Percentiles rank a stretch among this genome's conserved stretches.
These are phyloP conservation scores for Campoletis raptor DNA, from an alignment of 2,888 invertebrate species.

Conservation along the genomic window DNA sequence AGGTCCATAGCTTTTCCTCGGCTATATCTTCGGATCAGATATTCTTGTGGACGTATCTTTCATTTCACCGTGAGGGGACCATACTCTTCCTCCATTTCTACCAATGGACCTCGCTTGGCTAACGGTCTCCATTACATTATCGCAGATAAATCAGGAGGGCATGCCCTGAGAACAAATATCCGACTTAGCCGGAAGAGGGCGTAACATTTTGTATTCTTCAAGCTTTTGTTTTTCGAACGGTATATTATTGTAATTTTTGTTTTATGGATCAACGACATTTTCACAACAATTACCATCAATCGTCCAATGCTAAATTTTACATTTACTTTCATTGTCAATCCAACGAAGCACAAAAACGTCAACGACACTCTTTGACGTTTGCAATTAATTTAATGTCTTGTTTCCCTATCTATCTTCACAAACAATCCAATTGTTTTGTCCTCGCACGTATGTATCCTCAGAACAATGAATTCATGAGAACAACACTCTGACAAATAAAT, in stretches of 20 bases:
- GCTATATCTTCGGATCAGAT: constrained; percentile 48
- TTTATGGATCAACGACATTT: background rate
- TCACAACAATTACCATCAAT: background rate
- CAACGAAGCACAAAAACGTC: background rate
- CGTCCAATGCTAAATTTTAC: background rate
- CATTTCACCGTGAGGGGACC: constrained; percentile 41
- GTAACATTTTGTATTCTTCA: constrained; percentile 16
- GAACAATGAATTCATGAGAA: constrained; percentile 65
- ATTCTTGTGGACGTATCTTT: constrained; percentile 47
- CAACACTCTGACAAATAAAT: constrained; percentile 76
- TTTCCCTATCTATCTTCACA: background rate
- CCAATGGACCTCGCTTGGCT: constrained; percentile 32
- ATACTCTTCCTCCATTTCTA: constrained; percentile 32
- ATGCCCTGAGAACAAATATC: constrained; percentile 33
- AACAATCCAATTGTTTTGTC: background rate
- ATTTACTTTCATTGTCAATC: background rate
- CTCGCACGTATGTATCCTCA: background rate
- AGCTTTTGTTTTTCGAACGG: background rate
- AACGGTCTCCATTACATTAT: constrained; percentile 48
- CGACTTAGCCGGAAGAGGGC: constrained; percentile 20
- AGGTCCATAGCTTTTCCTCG: constrained; percentile 53
- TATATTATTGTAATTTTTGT: background rate
- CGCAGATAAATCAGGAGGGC: constrained; percentile 32
- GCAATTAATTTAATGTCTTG: background rate
- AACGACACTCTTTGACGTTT: background rate